Conservation (phyloP, 92 coral and sea anemone genomes). For the Epizoanthus rinbou region DNA sequence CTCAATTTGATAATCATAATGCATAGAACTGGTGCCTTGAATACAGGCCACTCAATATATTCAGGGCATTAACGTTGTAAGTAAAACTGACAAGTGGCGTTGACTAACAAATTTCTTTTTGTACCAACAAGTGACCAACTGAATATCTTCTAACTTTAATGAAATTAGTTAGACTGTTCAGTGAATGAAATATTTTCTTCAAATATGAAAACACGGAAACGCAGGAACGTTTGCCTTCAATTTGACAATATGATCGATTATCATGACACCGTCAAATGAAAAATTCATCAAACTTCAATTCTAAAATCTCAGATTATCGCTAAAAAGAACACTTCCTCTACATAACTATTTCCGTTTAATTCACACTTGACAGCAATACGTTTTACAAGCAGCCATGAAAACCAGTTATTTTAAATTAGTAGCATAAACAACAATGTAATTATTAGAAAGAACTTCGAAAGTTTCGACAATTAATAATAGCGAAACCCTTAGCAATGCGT, state of each 20-base stretch:
- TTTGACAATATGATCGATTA: not conserved
- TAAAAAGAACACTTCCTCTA: not conserved
- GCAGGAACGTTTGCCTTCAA: not conserved
- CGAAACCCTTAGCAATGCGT: constrained; percentile 13
- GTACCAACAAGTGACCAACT: not conserved
- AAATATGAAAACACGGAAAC: not conserved
- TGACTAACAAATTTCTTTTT: not conserved
- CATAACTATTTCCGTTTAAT: not conserved
- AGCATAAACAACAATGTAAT: constrained; percentile 33
- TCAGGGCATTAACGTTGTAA: not conserved
- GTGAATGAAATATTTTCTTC: no score
- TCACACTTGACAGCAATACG: not conserved
- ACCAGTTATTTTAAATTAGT: constrained; percentile 29
- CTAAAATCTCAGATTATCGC: not conserved
- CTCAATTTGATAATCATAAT: no score
- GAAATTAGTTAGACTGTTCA: no score
- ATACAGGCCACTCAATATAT: not conserved
- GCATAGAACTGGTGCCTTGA: not conserved
- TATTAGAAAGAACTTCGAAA: constrained; percentile 24
- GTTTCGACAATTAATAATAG: constrained; percentile 17
- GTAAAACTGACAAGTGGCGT: not conserved
- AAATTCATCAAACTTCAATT: not conserved
- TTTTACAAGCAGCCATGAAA: constrained; percentile 22
- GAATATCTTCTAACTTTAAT: not conserved
- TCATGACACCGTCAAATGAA: not conserved